Conservation (phyloP, 2,888 invertebrate species). For the Ethmia dodecea region DNA sequence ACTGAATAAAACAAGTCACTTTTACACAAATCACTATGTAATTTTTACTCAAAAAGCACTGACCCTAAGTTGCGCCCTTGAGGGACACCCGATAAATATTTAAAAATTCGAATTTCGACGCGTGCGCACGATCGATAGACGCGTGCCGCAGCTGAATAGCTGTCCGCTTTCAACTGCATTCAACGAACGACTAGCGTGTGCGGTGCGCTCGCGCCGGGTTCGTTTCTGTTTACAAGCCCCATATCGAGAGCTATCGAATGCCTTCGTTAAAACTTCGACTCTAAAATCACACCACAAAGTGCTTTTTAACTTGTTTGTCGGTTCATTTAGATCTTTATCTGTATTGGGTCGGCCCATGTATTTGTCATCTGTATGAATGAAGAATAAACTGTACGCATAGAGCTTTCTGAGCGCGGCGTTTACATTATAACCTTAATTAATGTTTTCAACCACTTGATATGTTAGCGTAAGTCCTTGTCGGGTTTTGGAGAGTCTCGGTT, state of each 20-base stretch:
- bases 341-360: slow-evolving; percentile 68
- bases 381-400: slow-evolving; percentile 64
- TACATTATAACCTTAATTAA: slow-evolving; percentile 71
- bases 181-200: slow-evolving; percentile 44
- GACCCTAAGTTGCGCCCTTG: slow-evolving; percentile 50
- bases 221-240: slow-evolving; percentile 64
- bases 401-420: slow-evolving; percentile 64
- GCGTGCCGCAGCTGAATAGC: slow-evolving; percentile 56
- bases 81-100: slow-evolving; percentile 38
- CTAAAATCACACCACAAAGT: slow-evolving; percentile 15
- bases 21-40: not conserved
- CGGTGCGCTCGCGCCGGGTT: slow-evolving; percentile 45
- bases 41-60: slow-evolving; percentile 32
- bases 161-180: slow-evolving; percentile 49
- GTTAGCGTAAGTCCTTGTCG: slow-evolving; percentile 40
- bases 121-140: slow-evolving; percentile 44
- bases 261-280: slow-evolving; percentile 30
- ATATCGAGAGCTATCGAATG: slow-evolving; percentile 56
- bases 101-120: slow-evolving; percentile 46
- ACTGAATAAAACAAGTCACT: slow-evolving; percentile 40
- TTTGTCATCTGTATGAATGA: slow-evolving; percentile 73
- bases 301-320: not conserved
- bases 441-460: slow-evolving; percentile 52
- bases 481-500: slow-evolving; percentile 32
- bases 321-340: slow-evolving; percentile 39